A percentile compares a stretch with the other conserved stretches of the same genome.
Conservation (phyloP, 2,113 vertebrate species). For the Tursiops truncatus region DNA sequence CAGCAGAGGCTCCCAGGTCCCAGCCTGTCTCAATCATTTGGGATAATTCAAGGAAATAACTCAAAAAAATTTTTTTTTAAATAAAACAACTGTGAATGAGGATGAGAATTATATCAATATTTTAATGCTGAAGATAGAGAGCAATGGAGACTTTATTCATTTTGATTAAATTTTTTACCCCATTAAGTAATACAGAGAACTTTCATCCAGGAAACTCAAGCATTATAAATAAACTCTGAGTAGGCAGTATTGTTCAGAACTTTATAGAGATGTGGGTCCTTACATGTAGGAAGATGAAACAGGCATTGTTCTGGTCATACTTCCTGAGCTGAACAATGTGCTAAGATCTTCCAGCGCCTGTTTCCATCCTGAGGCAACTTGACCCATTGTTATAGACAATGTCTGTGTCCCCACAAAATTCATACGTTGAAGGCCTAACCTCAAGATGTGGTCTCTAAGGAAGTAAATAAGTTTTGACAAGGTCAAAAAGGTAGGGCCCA, state of each 20-base stretch:
- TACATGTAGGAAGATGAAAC: background rate
- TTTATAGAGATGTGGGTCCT: background rate
- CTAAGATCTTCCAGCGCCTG: background rate
- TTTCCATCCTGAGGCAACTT: background rate
- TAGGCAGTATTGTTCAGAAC: background rate
- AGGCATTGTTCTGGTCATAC: background rate
- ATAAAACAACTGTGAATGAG: conserved; percentile 39
- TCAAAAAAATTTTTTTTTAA: background rate
- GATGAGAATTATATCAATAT: background rate
- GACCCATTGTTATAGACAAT: background rate
- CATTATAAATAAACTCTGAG: conserved; percentile 9
- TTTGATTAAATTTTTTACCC: conserved; percentile 38
- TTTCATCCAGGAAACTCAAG: conserved; percentile 16
- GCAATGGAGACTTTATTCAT: conserved; percentile 22
- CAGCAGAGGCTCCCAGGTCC: too few species aligned
- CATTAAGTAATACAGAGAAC: conserved; percentile 25
- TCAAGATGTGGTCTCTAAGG: background rate
- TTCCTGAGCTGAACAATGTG: background rate
- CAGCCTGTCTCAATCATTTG: background rate
- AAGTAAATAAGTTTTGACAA: background rate
- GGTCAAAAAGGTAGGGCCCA: background rate
- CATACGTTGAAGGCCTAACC: background rate
- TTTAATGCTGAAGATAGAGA: conserved; percentile 13
- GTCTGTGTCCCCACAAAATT: background rate
- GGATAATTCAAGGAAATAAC: conserved; percentile 39